Percentiles rank a stretch among this genome's conserved stretches.
Conservation (phyloP, 2,888 invertebrate species). For the Heliconius sara region DNA sequence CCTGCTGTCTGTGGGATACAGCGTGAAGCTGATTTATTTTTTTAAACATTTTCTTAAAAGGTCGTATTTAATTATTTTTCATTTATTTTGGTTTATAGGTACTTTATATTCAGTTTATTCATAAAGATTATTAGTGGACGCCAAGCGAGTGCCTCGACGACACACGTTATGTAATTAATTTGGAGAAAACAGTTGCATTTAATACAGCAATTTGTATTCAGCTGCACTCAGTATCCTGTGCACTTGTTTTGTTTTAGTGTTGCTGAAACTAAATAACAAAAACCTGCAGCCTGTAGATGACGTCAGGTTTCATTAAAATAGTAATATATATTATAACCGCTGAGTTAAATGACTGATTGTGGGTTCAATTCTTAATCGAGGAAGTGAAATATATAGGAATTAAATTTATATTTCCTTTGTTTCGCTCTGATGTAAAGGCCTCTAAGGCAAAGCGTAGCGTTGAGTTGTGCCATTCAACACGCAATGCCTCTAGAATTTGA, state of each 20-base stretch:
- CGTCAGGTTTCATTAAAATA: slow-evolving; percentile 8
- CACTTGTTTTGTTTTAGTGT: slow-evolving; percentile 57
- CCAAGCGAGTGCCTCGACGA: slow-evolving; percentile 40
- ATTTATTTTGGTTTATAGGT: not conserved
- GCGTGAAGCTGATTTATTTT: no score
- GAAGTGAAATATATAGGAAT: no score
- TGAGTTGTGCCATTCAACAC: no score
- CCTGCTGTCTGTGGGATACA: no score
- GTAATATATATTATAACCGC: not conserved
- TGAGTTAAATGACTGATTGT: no score
- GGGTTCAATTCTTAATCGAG: no score
- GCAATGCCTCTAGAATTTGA: no score
- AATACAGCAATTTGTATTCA: slow-evolving; percentile 68
- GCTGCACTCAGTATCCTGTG: slow-evolving; percentile 53
- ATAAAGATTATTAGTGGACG: slow-evolving; percentile 46
- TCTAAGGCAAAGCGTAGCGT: no score
- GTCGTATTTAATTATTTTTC: not conserved
- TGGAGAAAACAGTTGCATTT: slow-evolving; percentile 60
- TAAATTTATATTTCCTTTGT: no score
- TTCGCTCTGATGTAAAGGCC: no score
- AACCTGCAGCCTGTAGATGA: slow-evolving; percentile 5
- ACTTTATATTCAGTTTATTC: slow-evolving; percentile 26
- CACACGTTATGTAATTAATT: slow-evolving; percentile 63
- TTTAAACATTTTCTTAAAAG: no score
- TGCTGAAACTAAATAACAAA: slow-evolving; percentile 20